A percentile compares a stretch with the other conserved stretches of the same genome.
These are phyloP conservation scores for Myotis vivesi DNA, from an alignment of 2,797 vertebrate species.

Conservation along the genomic window DNA sequence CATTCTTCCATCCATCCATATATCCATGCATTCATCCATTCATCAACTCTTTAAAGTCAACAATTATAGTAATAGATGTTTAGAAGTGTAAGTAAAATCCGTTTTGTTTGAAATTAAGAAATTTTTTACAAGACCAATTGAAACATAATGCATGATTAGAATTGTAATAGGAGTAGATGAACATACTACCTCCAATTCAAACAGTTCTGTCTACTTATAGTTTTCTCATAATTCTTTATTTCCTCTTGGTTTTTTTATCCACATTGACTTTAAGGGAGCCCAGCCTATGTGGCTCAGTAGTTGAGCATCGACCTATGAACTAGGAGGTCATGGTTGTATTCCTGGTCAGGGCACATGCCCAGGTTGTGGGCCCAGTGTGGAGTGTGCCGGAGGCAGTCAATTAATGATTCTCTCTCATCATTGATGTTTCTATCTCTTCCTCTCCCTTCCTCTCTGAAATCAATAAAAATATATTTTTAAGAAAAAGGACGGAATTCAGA, in stretches of 20 bases:
- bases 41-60: not conserved
- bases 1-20: not conserved
- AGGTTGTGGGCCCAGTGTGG: too few species aligned
- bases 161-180: not conserved
- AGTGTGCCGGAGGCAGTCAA: too few species aligned
- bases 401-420: too few species aligned
- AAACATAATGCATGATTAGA: not conserved
- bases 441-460: too few species aligned
- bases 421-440: too few species aligned
- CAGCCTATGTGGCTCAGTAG: too few species aligned
- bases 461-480: too few species aligned
- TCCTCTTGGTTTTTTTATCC: not conserved
- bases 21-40: not conserved
- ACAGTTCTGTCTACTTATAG: not conserved
- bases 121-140: not conserved
- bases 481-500: not conserved
- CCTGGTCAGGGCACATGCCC: too few species aligned
- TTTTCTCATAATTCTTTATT: not conserved
- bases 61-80: not conserved
- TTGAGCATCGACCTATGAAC: too few species aligned
- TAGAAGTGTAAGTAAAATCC: not conserved
- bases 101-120: conserved; percentile 1
- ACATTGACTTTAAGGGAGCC: not conserved
- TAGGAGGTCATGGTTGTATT: too few species aligned
- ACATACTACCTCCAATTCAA: not conserved